phyloP scores from a whole-genome alignment of 2,888 invertebrate species.

The Tromatobia lineatoria region DNA sequence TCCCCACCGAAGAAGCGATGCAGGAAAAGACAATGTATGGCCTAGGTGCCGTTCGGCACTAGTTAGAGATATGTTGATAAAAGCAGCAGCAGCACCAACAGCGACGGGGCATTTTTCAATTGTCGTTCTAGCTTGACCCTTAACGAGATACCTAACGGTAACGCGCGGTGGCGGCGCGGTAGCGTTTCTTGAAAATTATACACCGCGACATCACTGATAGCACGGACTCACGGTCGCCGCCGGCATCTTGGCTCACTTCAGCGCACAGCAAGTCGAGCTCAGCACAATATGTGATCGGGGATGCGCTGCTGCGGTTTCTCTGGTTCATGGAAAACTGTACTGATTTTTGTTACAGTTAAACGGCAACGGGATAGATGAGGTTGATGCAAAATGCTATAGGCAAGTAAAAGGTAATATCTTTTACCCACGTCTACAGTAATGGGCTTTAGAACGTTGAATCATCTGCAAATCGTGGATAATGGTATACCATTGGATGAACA shows the following conservation, averaged over 20 bases:
- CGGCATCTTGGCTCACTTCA: conserved; percentile 40
- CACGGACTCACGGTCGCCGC: conserved; percentile 63
- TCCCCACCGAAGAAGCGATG: conserved; percentile 43
- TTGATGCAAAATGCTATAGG: background rate
- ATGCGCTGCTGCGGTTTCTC: conserved; percentile 3
- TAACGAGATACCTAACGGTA: conserved; percentile 70
- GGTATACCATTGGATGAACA: too few species aligned
- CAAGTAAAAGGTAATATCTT: background rate
- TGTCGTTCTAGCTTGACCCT: conserved; percentile 68
- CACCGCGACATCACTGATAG: conserved; percentile 69
- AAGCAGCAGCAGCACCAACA: conserved; percentile 50
- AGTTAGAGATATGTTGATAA: conserved; percentile 69
- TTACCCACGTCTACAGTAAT: background rate
- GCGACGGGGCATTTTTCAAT: conserved; percentile 63
- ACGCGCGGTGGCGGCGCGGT: conserved; percentile 59
- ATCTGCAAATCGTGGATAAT: too few species aligned
- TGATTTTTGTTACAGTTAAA: background rate
- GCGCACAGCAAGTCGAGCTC: conserved; percentile 7
- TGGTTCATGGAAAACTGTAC: conserved; percentile 1
- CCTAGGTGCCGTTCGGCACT: conserved; percentile 65
- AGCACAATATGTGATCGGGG: conserved; percentile 47
- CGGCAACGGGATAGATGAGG: background rate
- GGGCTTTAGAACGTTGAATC: too few species aligned
- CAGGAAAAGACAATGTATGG: conserved; percentile 68
- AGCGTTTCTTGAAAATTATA: conserved; percentile 71